Evolutionary conservation across 1,140 invertebrate genomes (phyloP), one percentile per base, ranked within the genome.

Genomic region (Drosophila tani): DNA sequence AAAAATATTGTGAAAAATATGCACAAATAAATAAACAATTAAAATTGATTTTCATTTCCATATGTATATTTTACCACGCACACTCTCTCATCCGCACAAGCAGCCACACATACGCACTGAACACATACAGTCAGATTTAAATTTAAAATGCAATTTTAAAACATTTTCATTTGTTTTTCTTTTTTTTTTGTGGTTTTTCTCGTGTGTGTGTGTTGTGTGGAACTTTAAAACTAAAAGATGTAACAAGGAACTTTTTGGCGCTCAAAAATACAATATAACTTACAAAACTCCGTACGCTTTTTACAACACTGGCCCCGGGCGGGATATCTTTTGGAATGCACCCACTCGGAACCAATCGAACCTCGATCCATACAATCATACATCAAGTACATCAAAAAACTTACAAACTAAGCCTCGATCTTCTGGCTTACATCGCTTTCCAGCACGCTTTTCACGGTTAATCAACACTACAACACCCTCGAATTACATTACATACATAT

Each of bases 191-290:
- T 40, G 19, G 6, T 21, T 55, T 55, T 38, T 14, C 7, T 55
- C 14, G 4, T 55, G 35, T 81, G 78, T 68, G 77, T 83, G 71
- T 82, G 47, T 85, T 78, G 70, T 76, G 63, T 81, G 75, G 71
- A 90, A 79, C 69, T 63, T 81, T 86, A 91, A 75, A 91, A 91
- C 81, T 88, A 84, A 88, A 90, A 77, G 87, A 90, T 88, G 81
- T 74, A 90, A 91, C 82, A 90, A 90, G 85, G 85, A 90, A 90
- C 85, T 90, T 90, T 88, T 91, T 91, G 82, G 88, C 88, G 82
- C 86, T 88, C 85, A 88, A 88, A 82, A 91, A 81, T 91, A 81
- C 69, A 82, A 85, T 91, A 82, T 67, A 91, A 91, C 69, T 91
- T 91, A 91, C 79, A 91, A 82, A 86, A 82, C 79, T 68, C 64